A percentile compares a stretch with the other conserved stretches of the same genome.
These are phyloP conservation scores for Arrhamphus sclerolepis DNA, from an alignment of 2,797 vertebrate genomes.

Conservation along the genomic window DNA sequence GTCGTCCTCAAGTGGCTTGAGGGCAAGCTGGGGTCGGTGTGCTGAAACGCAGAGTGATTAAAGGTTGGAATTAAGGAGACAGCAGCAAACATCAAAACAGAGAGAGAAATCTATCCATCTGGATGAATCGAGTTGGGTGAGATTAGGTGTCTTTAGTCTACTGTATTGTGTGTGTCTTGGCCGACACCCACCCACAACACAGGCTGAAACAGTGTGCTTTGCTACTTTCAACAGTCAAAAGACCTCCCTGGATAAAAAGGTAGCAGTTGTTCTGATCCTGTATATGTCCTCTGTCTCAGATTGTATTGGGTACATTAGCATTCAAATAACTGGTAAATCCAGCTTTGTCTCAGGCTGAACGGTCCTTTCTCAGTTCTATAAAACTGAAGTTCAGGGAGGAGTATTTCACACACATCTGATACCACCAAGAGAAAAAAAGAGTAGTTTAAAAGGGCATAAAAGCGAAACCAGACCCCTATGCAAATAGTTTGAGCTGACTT, in stretches of 20 bases:
- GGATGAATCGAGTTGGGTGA: constrained; percentile 58
- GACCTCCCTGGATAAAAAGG: constrained; percentile 61
- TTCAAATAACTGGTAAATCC: constrained; percentile 71
- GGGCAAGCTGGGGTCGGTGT: constrained; percentile 67
- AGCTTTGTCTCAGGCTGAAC: constrained; percentile 47
- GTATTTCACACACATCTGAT: constrained; percentile 45
- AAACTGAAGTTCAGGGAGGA: constrained; percentile 36
- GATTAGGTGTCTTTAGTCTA: constrained; percentile 64
- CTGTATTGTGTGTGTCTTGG: constrained; percentile 43
- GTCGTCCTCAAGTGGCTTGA: constrained; percentile 77
- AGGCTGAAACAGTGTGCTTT: constrained; percentile 56
- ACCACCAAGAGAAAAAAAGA: constrained; percentile 4
- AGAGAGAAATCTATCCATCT: constrained; percentile 69
- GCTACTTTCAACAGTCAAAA: constrained; percentile 72
- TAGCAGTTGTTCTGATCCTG: constrained; percentile 62
- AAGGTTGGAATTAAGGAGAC: constrained; percentile 71
- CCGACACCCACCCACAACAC: constrained; percentile 22
- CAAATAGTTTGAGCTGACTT: background rate
- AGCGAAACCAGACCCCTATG: constrained; percentile 5
- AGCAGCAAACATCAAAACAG: constrained; percentile 70
- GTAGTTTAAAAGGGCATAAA: constrained; percentile 14
- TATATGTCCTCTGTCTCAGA: constrained; percentile 59
- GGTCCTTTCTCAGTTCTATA: constrained; percentile 51
- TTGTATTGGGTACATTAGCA: constrained; percentile 68
- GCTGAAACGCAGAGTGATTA: constrained; percentile 72